Conservation (phyloP, 1,140 invertebrate species). For the Trachymyrmex cornetzi region DNA sequence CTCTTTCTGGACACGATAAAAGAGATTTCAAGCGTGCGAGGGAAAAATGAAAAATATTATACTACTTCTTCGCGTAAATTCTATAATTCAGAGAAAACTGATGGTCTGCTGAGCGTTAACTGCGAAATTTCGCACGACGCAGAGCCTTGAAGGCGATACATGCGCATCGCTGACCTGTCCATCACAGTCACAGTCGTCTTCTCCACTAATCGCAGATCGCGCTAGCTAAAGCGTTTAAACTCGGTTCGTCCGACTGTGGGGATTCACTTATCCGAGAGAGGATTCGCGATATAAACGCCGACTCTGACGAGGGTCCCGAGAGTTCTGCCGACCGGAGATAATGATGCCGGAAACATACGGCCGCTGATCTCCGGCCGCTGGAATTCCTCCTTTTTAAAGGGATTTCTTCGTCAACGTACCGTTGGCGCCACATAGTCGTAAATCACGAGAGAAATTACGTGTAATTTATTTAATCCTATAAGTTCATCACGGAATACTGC, state of each 20-base stretch:
- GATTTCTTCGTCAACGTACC: constrained; percentile 60
- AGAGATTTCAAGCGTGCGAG: not conserved
- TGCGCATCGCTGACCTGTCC: constrained; percentile 33
- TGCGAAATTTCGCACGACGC: constrained; percentile 22
- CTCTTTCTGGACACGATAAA: not conserved
- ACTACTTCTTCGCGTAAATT: not conserved
- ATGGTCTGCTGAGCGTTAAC: not conserved
- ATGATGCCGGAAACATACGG: constrained; percentile 62
- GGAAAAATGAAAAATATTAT: not conserved
- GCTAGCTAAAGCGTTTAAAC: constrained; percentile 60
- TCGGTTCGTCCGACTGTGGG: constrained; percentile 44
- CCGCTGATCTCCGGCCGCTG: constrained; percentile 29
- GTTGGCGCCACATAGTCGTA: constrained; percentile 47
- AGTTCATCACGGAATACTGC: not conserved
- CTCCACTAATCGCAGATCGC: constrained; percentile 49
- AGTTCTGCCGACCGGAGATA: constrained; percentile 63
- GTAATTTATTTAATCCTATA: constrained; percentile 51
- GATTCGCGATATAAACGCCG: constrained; percentile 65
- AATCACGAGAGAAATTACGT: constrained; percentile 44
- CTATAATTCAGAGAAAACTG: not conserved
- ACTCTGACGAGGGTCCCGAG: constrained; percentile 62
- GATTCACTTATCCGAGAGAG: constrained; percentile 67
- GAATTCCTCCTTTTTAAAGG: constrained; percentile 41
- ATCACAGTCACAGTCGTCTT: constrained; percentile 52
- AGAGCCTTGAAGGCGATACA: constrained; percentile 7